phyloP scores from a whole-genome alignment of 1,140 invertebrate genomes.

The Dinoponera quadriceps region DNA sequence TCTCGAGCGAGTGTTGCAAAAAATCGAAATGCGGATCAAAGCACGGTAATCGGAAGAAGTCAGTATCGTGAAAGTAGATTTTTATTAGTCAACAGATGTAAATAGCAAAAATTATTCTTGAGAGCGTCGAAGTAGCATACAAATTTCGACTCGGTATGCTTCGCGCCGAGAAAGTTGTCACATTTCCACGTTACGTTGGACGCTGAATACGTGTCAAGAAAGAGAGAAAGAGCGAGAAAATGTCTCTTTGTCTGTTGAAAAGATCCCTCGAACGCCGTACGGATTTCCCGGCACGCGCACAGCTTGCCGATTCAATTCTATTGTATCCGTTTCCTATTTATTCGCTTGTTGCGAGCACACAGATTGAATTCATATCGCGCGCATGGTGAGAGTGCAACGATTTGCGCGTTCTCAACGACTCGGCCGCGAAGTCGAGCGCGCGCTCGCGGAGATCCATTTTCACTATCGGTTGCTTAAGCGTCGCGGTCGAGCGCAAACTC shows the following conservation, averaged over 20 bases:
- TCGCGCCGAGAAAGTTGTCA: background rate
- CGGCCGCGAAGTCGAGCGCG: conserved; percentile 16
- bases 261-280: background rate
- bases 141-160: too few relatives aligned
- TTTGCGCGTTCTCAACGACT: conserved; percentile 41
- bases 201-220: background rate
- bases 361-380: conserved; percentile 43
- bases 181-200: background rate
- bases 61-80: too few relatives aligned
- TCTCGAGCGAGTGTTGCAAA: too few relatives aligned
- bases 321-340: conserved; percentile 16
- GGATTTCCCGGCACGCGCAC: background rate
- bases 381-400: conserved; percentile 44
- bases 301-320: conserved; percentile 13
- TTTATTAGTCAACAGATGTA: too few relatives aligned
- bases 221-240: background rate
- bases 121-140: too few relatives aligned
- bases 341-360: conserved; percentile 4
- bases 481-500: conserved; percentile 5
- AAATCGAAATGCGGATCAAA: too few relatives aligned
- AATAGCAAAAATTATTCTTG: too few relatives aligned
- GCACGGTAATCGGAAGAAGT: too few relatives aligned
- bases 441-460: conserved; percentile 40
- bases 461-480: conserved; percentile 42
- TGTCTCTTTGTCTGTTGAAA: background rate